Base-by-base conservation (phyloP, 1,140 invertebrate species). In the Drosophila tristis region DNA sequence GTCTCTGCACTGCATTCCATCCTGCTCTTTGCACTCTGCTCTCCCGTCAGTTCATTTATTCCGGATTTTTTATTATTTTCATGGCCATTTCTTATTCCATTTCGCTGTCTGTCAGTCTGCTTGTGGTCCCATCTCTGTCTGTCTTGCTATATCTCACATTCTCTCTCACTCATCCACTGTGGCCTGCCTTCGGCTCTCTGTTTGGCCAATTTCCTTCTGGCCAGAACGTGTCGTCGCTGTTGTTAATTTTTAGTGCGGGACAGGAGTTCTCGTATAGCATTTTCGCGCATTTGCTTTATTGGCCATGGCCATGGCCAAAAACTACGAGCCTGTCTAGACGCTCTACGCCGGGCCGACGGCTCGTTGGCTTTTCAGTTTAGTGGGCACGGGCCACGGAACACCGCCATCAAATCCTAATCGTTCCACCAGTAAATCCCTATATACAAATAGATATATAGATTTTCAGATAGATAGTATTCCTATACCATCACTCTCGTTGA, bases 271-370 rank as follows among this genome's bases (percentile, higher is more conserved):
- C 26, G 26, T 6, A 6, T 7, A 29, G 6, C 2, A 39, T 39
- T 39, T 81, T 54, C 80, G 81, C 82, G 74, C 82, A 78, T 87
- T 86, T 86, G 82, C 78, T 87, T 81, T 86, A 86, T 86, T 81
- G 81, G 68, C 82, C 81, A 87, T 81, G 81, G 68, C 82, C 81
- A 87, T 84, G 80, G 62, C 72, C 68, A 66, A 66, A 67, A 61
- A 13, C 35, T 61, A 45, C 50, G 59, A 51, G 62, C 35, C 64
- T 63, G 84, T 87, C 84, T 87, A 89, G 82, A 86, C 82, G 35
- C 50, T 64, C 39, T 57, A 16, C 25, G n/a, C 26, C n/a, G 70
- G 26, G 51, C 50, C 62, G 39, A 45, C 45, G 55, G 66, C 55
- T 57, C 43, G 29, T 59, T 49, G 47, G 57, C 42, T 51, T 75